Evolutionary conservation across 2,113 vertebrate genomes (phyloP).

Genomic region (Numida meleagris): DNA sequence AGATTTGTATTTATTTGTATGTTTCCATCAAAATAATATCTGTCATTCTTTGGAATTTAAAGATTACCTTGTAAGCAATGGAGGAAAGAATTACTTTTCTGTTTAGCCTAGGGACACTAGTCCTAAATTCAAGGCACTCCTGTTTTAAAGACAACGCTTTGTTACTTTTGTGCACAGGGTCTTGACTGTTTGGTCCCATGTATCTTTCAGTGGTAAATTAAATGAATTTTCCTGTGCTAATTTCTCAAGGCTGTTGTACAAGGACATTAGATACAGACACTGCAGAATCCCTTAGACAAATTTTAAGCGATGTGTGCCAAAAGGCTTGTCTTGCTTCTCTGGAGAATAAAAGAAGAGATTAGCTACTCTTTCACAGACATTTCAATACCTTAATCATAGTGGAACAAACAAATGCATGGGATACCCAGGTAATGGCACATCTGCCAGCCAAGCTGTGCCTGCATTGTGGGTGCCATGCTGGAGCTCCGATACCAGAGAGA

Average conservation of each 20-base stretch:
- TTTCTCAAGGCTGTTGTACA: background rate
- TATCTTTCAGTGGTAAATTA: background rate
- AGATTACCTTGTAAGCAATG: background rate
- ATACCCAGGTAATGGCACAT: fast-evolving
- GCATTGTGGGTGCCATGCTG: background rate
- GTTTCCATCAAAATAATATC: background rate
- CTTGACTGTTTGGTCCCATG: background rate
- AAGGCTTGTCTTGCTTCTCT: background rate
- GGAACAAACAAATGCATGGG: background rate
- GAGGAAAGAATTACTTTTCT: background rate
- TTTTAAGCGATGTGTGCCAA: background rate
- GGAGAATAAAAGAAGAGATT: background rate
- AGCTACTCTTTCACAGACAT: background rate
- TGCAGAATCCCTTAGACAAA: background rate
- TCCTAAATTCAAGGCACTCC: background rate
- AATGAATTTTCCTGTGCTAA: background rate
- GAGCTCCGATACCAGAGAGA: background rate
- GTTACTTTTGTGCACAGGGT: background rate
- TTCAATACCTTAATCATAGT: background rate
- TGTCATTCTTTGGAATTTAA: background rate
- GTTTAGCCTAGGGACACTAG: background rate
- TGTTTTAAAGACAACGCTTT: background rate
- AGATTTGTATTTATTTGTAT: background rate
- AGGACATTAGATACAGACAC: background rate
- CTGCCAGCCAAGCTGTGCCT: background rate